Evolutionary conservation across 2,888 invertebrate genomes (phyloP), one percentile per base, ranked within the genome.

Genomic region (Pammene aurita): DNA sequence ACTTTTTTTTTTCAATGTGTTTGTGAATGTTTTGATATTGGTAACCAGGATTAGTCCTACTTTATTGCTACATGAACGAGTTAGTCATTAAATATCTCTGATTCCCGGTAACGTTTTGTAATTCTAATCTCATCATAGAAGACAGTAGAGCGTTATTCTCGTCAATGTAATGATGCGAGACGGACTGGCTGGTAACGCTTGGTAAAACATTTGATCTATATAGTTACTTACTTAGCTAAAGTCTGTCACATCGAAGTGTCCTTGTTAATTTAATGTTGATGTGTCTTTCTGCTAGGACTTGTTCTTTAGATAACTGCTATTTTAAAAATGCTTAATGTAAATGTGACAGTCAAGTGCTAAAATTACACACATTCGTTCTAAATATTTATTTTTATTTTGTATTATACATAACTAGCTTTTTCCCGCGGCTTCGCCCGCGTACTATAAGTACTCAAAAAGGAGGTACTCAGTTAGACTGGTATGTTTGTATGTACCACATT

Each of bases 131-230:
- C 67, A 67, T 74, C 71, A 71, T 74, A 72, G 74, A 72, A 75
- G 74, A 76, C 73, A 72, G 73, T 61, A 73, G 68, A 72, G 71
- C 74, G 74, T 76, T 74, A 73, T 74, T 69, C 58, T 70, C 62
- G 60, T 66, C 57, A 68, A 73, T 18, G 71, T 82, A 85, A 84
- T 87, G 86, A 81, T 76, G 86, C 86, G 81, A 84, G 76, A 79
- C 82, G 79, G 77, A 78, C 82, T 78, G 78, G 81, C 82, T 78
- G 78, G 81, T 75, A 79, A 78, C 78, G 85, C 78, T 77, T 77
- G 76, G 77, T 76, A 71, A 73, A 80, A 77, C 79, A 79, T 78
- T 80, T 84, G 85, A 75, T 83, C 85, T 77, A 85, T 80, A 78
- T 82, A 26, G 26, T 26, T 26, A 4, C 1, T 26, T 26, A 26